Evolutionary conservation across 2,888 invertebrate genomes (phyloP), one percentile per base, ranked within the genome.

Genomic region (Parnassius smintheus): DNA sequence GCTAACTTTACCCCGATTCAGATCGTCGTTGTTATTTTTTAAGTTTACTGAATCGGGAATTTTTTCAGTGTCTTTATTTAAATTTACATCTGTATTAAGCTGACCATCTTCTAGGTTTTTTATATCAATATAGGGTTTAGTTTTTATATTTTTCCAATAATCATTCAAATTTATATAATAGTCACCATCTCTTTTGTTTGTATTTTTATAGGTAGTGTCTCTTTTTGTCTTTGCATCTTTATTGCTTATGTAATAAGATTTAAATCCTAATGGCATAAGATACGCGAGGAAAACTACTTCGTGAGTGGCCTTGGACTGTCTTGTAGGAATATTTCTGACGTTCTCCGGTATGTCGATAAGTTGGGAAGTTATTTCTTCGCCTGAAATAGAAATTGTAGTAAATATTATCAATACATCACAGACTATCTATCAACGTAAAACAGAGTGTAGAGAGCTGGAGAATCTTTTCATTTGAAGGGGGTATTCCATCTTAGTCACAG

Each of bases 261-360:
- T 94, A 70, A 94, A 94, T 9, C 95, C 96, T 1, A 96, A 80
- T 0, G 96, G 95, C 2, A 96, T 75, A 2, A 93, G 80, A 3
- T 81, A 73, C 0, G 95, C 95, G n/a, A 92, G 73, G 77, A 98
- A 97, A 0, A 96, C 87, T 0, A 97, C 78, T 72, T 97, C 97
- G 70, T 92, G 90, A 0, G 88, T 92, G 0, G 97, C 95, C 2
- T 70, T 76, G 1, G 95, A 95, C 0, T 74, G 60, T 46, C 97
- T 86, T 46, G 95, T 95, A 0, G 89, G 88, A 46, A 96, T 93
- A 0, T 83, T 77, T 44, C 76, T 66, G 0, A 97, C 88, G 0
- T 87, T 68, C 0, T 83, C 74, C 0, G 96, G 92, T 65, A 97
- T 88, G 0, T 94, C 93, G 0, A 95, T 86, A 1, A 95, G 67